These are phyloP conservation scores for Drosophila erecta DNA, from an alignment of 1,140 invertebrate species.

Conservation along the genomic window DNA sequence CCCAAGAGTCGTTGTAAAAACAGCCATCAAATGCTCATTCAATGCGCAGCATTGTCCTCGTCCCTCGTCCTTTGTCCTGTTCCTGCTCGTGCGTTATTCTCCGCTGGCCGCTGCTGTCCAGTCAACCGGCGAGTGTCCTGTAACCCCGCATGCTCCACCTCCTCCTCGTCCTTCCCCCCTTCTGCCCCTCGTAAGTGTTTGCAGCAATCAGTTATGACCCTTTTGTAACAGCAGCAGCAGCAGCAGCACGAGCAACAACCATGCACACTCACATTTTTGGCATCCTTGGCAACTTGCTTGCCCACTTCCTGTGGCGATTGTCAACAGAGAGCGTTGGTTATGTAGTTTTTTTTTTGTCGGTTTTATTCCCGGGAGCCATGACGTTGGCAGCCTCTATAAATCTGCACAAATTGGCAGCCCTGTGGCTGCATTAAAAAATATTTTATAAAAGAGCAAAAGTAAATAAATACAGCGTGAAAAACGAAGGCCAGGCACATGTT, in stretches of 20 bases:
- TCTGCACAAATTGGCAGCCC: conserved; percentile 82
- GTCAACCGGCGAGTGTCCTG: conserved; percentile 4
- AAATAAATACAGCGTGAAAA: conserved; percentile 72
- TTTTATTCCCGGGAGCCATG: conserved; percentile 23
- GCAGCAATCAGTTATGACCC: conserved; percentile 78
- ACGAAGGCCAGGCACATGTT: conserved; percentile 66
- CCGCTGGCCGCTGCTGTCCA: conserved; percentile 25
- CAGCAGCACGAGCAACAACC: conserved; percentile 29
- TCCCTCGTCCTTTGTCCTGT: conserved; percentile 12
- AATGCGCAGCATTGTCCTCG: conserved; percentile 41
- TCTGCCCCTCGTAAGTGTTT: conserved; percentile 63
- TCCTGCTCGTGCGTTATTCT: not conserved
- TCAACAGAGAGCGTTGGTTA: conserved; percentile 63
- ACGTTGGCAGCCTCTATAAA: conserved; percentile 71
- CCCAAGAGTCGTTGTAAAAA: conserved; percentile 28
- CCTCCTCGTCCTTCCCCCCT: not conserved
- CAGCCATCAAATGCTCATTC: conserved; percentile 59
- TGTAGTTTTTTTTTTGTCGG: conserved; percentile 41
- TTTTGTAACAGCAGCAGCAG: conserved; percentile 30
- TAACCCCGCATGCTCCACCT: not conserved
- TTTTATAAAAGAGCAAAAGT: conserved; percentile 80
- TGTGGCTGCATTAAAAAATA: conserved; percentile 82
- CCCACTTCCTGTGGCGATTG: conserved; percentile 75
- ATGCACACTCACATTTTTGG: conserved; percentile 40
- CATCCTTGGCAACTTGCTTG: conserved; percentile 58